These are phyloP conservation scores for Bombus fervidus DNA, from an alignment of 1,140 invertebrate species.

Conservation along the genomic window DNA sequence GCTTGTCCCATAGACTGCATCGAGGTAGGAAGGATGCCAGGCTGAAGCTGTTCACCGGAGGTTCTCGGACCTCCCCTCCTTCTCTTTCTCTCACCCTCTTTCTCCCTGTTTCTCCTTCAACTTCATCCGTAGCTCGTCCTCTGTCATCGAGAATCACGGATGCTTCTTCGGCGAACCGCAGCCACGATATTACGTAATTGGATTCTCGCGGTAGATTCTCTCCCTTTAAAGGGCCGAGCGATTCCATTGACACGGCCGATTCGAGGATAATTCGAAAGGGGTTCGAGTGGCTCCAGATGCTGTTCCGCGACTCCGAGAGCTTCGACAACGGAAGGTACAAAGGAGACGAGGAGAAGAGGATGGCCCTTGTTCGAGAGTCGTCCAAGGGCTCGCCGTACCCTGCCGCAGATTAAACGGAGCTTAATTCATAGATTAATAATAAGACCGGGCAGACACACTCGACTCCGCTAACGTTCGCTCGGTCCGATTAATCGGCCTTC, in stretches of 20 bases:
- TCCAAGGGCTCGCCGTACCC: constrained; percentile 46
- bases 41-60: constrained; percentile 13
- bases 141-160: constrained; percentile 60
- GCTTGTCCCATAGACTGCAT: constrained; percentile 62
- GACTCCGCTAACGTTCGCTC: constrained; percentile 40
- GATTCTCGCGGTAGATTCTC: constrained; percentile 61
- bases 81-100: not conserved
- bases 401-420: constrained; percentile 61
- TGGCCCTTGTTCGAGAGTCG: constrained; percentile 59
- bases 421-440: constrained; percentile 64
- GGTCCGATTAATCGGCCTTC: constrained; percentile 35
- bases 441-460: constrained; percentile 48
- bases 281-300: constrained; percentile 66
- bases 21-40: constrained; percentile 19
- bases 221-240: constrained; percentile 64
- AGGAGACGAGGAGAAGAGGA: constrained; percentile 47
- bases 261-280: constrained; percentile 69
- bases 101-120: not conserved
- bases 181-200: constrained; percentile 73
- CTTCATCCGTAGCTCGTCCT: constrained; percentile 18
- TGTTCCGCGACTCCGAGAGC: constrained; percentile 37
- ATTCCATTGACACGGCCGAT: constrained; percentile 69
- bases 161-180: constrained; percentile 64
- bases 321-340: constrained; percentile 45
- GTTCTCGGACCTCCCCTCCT: not conserved